phyloP scores from a whole-genome alignment of 2,888 invertebrate species.

The Thymelicus lineola region DNA sequence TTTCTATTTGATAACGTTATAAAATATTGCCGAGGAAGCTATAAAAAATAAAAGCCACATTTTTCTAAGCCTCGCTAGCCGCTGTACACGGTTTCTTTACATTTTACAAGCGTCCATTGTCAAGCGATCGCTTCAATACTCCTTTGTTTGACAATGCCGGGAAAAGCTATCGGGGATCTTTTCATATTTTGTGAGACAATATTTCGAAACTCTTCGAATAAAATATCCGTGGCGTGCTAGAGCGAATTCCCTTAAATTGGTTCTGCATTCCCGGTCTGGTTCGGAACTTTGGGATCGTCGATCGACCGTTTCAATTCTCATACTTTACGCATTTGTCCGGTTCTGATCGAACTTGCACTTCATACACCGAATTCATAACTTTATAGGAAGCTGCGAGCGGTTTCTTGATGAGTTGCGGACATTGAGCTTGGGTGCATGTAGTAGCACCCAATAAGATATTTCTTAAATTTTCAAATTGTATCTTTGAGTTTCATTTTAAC shows the following conservation, averaged over 20 bases:
- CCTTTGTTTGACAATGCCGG: slow-evolving; percentile 23
- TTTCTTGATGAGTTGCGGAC: not conserved
- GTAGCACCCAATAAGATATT: too few relatives aligned
- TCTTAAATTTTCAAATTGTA: too few relatives aligned
- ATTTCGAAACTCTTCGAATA: slow-evolving; percentile 19
- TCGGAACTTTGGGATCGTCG: slow-evolving; percentile 13
- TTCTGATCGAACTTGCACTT: slow-evolving; percentile 28
- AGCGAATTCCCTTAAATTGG: slow-evolving; percentile 31
- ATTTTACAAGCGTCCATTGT: slow-evolving; percentile 30
- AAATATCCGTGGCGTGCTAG: slow-evolving; percentile 26
- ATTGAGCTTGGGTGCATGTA: too few relatives aligned
- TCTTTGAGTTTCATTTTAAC: too few relatives aligned
- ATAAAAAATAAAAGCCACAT: slow-evolving; percentile 11
- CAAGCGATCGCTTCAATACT: slow-evolving; percentile 23
- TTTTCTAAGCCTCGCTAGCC: not conserved
- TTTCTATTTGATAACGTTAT: not conserved
- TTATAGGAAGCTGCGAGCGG: not conserved
- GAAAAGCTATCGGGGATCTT: slow-evolving; percentile 26
- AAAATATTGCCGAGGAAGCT: slow-evolving; percentile 9
- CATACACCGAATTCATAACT: not conserved
- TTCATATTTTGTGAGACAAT: slow-evolving; percentile 33
- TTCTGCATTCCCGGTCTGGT: slow-evolving; percentile 27
- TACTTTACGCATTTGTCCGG: slow-evolving; percentile 23
- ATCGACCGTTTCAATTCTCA: slow-evolving; percentile 9
- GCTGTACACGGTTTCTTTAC: slow-evolving; percentile 15